Base-by-base conservation (phyloP, 2,797 vertebrate species). In the Botia kubotai region DNA sequence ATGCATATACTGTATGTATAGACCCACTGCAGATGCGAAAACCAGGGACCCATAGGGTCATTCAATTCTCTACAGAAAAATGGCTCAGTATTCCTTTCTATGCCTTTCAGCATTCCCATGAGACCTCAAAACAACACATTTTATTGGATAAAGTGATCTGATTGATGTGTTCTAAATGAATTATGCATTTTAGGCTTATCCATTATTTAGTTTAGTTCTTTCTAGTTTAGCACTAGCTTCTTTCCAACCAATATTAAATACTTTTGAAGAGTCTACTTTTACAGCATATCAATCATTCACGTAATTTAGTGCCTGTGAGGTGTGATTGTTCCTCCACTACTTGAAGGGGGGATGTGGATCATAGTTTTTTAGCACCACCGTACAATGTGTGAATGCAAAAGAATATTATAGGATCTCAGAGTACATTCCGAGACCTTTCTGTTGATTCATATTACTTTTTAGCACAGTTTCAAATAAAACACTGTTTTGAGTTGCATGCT, bases 281-380 rank as follows among this genome's bases (percentile, higher is more conserved):
- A n/a, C 23, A 63, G 39, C 72, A 74, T 33, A 57, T 19, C 43
- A 74, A 36, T 68, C 63, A 55, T 52, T 68, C 19, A 12, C 57
- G 14, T 13, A 57, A 57, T 58, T 58, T 68, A 4, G 1, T 58
- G 21, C 58, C 33, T 57, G 33, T n/a, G 13, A 46, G 26, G 48
- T 76, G 8, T 68, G 21, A 58, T 69, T 58, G 52, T 36, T 43
- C 14, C 14, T 55, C 6, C 23, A 21, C 26, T 75, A 17, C 48
- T 66, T 67, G n/a, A 23, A 46, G 33, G 5, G 16, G 33, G 46
- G 39, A 77, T 26, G 23, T 26, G 19, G 36, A 77, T 68, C 19
- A 77, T 29, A 14, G 11, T 48, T 58, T 33, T 77, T 69, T 33
- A 43, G 48, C 62, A 17, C 62, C 29, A 17, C 3, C 5, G 17